phyloP scores from a whole-genome alignment of 92 coral and sea anemone genomes.

The Parazoanthus darwini region DNA sequence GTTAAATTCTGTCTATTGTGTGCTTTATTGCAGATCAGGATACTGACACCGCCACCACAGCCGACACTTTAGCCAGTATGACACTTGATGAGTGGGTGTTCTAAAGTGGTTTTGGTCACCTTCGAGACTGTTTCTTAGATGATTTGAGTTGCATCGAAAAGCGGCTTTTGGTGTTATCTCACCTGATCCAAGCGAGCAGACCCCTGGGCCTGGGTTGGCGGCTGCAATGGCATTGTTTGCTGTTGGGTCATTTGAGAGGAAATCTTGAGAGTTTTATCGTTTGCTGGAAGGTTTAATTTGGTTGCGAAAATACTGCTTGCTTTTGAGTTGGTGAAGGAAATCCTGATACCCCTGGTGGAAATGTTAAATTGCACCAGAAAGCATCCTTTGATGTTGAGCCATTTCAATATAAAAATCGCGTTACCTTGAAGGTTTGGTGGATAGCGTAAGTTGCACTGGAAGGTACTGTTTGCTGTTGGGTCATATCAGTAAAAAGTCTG shows the following conservation, averaged over 20 bases:
- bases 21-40: slow-evolving; percentile 58
- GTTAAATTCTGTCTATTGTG: too few species aligned
- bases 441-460: neutral
- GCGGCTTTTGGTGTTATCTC: neutral
- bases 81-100: slow-evolving; percentile 82
- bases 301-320: neutral
- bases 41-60: slow-evolving; percentile 53
- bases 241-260: neutral
- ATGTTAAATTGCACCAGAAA: neutral
- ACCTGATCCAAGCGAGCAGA: neutral
- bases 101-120: slow-evolving; percentile 24
- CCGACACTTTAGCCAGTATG: slow-evolving; percentile 68
- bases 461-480: neutral
- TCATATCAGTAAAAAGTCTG: neutral
- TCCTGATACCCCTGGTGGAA: neutral
- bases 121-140: neutral
- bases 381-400: neutral
- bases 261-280: neutral
- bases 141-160: neutral
- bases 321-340: neutral
- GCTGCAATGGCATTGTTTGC: neutral
- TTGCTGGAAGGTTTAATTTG: too few species aligned
- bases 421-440: neutral
- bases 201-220: neutral
- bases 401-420: neutral